These are phyloP conservation scores for Galendromus occidentalis DNA, from an alignment of 1,140 invertebrate genomes.

Conservation along the genomic window DNA sequence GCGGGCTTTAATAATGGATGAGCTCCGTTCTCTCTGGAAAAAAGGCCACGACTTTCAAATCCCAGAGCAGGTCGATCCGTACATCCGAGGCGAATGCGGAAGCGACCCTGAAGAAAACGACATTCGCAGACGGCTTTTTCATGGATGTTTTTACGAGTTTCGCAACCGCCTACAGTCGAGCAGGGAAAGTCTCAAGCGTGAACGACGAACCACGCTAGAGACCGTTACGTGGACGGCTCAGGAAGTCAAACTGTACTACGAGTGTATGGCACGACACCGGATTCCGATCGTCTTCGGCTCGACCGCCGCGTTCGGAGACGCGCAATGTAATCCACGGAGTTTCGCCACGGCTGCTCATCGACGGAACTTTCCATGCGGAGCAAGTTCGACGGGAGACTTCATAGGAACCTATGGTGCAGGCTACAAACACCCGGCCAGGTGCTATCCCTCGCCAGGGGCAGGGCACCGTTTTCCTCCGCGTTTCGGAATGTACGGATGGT, in stretches of 20 bases:
- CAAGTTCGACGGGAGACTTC: background rate
- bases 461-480: too few species aligned
- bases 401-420: background rate
- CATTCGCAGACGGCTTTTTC: background rate
- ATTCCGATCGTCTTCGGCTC: background rate
- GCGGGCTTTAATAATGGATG: background rate
- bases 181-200: background rate
- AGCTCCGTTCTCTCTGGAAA: background rate
- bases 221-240: background rate
- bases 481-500: background rate
- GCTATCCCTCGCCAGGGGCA: background rate
- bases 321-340: background rate
- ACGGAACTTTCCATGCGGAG: background rate
- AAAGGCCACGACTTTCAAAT: background rate
- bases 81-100: background rate
- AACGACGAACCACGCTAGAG: background rate
- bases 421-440: background rate
- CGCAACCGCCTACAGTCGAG: background rate
- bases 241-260: conserved; percentile 4
- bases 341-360: background rate
- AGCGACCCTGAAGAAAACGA: background rate
- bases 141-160: conserved; percentile 6
- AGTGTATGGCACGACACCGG: background rate
- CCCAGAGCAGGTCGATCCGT: background rate
- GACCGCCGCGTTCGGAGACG: background rate